Evolutionary conservation across 2,797 vertebrate species (phyloP).

Genomic region (Micrastur ruficollis): DNA sequence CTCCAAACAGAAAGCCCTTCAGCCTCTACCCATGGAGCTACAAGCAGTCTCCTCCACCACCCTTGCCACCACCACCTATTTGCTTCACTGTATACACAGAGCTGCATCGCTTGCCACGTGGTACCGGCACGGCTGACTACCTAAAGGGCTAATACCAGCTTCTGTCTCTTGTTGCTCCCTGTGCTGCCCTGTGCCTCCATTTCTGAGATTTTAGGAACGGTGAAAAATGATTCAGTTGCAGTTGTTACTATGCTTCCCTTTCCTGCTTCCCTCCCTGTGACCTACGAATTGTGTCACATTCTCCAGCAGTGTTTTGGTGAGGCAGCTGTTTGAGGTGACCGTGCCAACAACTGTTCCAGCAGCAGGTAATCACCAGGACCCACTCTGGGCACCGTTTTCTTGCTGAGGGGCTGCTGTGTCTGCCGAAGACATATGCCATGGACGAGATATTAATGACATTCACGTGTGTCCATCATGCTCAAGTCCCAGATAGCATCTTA

Average conservation of each 20-base stretch:
- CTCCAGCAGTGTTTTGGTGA: background rate
- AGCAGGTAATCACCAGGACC: background rate
- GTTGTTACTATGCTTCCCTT: background rate
- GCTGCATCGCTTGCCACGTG: accelerated
- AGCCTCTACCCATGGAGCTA: accelerated
- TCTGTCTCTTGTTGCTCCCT: background rate
- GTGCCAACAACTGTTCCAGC: background rate
- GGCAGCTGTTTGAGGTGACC: background rate
- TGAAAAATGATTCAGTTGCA: background rate
- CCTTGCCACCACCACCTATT: background rate
- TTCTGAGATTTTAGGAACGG: background rate
- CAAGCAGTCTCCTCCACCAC: background rate
- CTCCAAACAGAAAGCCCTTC: background rate
- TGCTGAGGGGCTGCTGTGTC: background rate
- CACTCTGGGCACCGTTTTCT: background rate
- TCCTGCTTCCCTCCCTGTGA: background rate
- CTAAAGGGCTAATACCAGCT: background rate
- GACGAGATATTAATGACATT: accelerated
- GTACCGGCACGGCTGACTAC: background rate
- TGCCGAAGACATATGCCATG: background rate
- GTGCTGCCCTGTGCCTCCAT: background rate
- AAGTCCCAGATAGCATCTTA: background rate
- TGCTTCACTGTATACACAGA: background rate
- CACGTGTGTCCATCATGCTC: background rate
- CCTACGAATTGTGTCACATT: background rate